phyloP scores from a whole-genome alignment of 2,888 invertebrate genomes.

The Gryllus longicercus region DNA sequence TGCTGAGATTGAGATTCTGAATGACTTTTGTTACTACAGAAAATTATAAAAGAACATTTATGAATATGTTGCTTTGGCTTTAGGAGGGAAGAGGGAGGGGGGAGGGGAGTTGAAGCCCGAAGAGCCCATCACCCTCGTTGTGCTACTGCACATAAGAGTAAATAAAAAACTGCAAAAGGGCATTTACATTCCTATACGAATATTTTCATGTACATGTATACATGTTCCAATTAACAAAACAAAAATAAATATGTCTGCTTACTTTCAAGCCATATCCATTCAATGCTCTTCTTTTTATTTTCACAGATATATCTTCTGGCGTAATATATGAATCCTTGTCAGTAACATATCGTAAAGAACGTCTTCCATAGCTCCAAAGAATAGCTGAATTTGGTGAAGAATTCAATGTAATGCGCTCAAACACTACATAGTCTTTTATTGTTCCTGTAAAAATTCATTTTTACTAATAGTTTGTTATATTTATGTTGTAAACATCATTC shows the following conservation, averaged over 20 bases:
- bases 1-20: too few relatives aligned
- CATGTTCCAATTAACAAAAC: too few relatives aligned
- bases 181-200: too few relatives aligned
- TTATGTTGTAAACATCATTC: not conserved
- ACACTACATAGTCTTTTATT: slow-evolving; percentile 71
- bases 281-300: slow-evolving; percentile 67
- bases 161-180: too few relatives aligned
- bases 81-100: too few relatives aligned
- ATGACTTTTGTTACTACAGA: too few relatives aligned
- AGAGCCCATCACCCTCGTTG: too few relatives aligned
- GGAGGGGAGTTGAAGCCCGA: too few relatives aligned
- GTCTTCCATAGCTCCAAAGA: slow-evolving; percentile 72
- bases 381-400: slow-evolving; percentile 73
- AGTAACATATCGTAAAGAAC: slow-evolving; percentile 59
- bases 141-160: too few relatives aligned
- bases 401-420: slow-evolving; percentile 76
- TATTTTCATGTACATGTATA: too few relatives aligned
- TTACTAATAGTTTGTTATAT: not conserved
- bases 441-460: slow-evolving; percentile 48
- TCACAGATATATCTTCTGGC: slow-evolving; percentile 66
- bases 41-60: too few relatives aligned
- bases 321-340: slow-evolving; percentile 53
- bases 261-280: slow-evolving; percentile 79
- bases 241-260: slow-evolving; percentile 35
- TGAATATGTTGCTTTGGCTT: too few relatives aligned